Conservation (phyloP, 2,888 invertebrate genomes). For the Drosophila emarginata region DNA sequence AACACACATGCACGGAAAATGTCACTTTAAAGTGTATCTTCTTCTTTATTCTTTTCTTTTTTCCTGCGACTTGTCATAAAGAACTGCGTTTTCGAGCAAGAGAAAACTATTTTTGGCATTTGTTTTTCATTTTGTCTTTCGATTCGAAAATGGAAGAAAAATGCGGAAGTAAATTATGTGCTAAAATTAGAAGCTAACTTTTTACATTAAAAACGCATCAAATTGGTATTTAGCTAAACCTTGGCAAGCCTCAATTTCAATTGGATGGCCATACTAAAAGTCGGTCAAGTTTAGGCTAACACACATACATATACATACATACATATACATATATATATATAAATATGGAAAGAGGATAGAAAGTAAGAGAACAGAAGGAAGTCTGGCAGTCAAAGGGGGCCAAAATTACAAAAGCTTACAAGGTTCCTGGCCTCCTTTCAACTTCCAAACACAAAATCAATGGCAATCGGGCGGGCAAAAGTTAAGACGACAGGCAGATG, state of each 20-base stretch:
- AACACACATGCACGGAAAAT: constrained; percentile 20
- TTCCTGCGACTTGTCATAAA: constrained; percentile 35
- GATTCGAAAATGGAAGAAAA: constrained; percentile 32
- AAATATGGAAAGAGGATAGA: not conserved
- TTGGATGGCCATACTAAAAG: constrained; percentile 28
- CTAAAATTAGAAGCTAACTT: constrained; percentile 23
- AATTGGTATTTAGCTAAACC: constrained; percentile 9
- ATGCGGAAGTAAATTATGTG: constrained; percentile 29
- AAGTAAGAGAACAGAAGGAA: not conserved
- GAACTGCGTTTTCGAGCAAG: constrained; percentile 16
- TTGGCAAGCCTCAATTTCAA: constrained; percentile 19
- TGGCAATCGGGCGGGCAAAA: not conserved
- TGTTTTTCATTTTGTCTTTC: constrained; percentile 6
- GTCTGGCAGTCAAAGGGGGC: not conserved
- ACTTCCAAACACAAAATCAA: not conserved
- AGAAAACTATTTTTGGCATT: constrained; percentile 34
- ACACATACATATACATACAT: not conserved
- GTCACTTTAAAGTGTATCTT: constrained; percentile 31
- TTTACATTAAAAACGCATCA: constrained; percentile 7
- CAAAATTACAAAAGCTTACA: constrained; percentile 9
- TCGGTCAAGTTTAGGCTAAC: constrained; percentile 69
- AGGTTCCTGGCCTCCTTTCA: constrained; percentile 14
- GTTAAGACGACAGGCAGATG: not conserved
- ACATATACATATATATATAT: not conserved
- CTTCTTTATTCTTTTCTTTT: constrained; percentile 17